Conservation (phyloP, 2,113 vertebrate genomes). For the Pandion haliaetus region DNA sequence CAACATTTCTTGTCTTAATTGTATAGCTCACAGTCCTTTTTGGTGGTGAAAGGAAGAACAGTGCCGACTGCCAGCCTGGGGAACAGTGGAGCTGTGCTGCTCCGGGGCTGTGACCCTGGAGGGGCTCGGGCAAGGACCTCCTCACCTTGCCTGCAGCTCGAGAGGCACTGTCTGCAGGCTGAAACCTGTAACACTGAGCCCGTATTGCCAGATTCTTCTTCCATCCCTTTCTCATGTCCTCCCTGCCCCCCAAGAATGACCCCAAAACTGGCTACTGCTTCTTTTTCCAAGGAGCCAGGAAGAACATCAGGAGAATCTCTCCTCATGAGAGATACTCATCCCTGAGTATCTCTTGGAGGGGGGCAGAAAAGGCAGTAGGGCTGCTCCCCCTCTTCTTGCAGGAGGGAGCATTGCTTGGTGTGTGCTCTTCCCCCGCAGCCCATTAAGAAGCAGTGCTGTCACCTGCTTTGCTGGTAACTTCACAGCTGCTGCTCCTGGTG, state of each 20-base stretch:
- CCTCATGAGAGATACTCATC: too few species aligned
- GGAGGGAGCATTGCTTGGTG: neutral
- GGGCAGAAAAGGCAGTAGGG: fast-evolving
- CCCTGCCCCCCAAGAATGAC: neutral
- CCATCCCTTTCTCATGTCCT: neutral
- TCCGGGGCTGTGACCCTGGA: neutral
- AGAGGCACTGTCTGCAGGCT: neutral
- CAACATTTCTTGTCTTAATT: neutral
- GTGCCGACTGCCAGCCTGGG: fast-evolving
- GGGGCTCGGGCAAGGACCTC: neutral
- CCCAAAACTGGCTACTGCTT: neutral
- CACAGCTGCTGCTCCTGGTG: neutral
- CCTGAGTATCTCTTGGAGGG: neutral
- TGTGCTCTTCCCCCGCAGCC: fast-evolving
- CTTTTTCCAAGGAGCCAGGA: neutral
- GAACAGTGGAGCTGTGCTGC: neutral
- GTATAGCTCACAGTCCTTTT: neutral
- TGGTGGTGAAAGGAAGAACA: neutral
- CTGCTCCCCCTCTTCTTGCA: too few species aligned
- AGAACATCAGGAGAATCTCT: neutral
- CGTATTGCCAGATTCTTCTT: neutral
- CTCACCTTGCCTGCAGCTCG: neutral
- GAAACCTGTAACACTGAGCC: fast-evolving
- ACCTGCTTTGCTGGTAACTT: neutral
- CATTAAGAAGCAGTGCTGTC: neutral